Evolutionary conservation across 1,140 invertebrate species (phyloP), one percentile per base, ranked within the genome.

Genomic region (Penaeus japonicus): DNA sequence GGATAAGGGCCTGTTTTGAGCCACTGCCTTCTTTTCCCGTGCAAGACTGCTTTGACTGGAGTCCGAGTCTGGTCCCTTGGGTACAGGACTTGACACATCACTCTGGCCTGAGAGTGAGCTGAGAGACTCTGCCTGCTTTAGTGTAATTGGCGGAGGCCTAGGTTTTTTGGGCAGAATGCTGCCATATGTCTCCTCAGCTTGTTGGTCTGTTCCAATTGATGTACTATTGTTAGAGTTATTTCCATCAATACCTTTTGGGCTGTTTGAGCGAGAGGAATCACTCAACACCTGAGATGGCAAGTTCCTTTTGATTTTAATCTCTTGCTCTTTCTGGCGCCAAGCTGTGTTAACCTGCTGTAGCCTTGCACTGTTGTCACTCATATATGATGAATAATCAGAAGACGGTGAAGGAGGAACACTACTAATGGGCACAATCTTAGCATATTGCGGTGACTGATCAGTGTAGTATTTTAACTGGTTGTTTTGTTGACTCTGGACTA

Each of bases 241-340:
- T 4, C 77, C 57, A 39, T 89, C 87, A 30, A 47, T 47, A 15
- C 47, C 30, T 54, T 89, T 87, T 32, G 91, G 91, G n/a, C 91
- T 91, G 73, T 87, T 90, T 30, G 89, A 90, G 73, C 90, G 84
- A 17, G 90, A 91, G 18, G 89, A 90, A 55, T 90, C 90, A 62
- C 86, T 90, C 54, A 80, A 27, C 4, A 78, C 73, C 20, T 73
- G 62, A 5, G 57, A 39, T 35, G 73, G 53, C 30, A 90, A 47
- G 62, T 75, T 87, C 24, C 80, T 95, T 94, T 90, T 94, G 93
- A 92, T 93, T 94, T 91, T 94, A 93, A 89, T 78, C 62, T 89
- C 87, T 32, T 89, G 87, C 35, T 89, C 87, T 47, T 80, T 84
- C 55, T 89, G 81, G 20, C 82, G 57, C 87, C 87, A 89, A 7